Percentiles rank a stretch among this genome's conserved stretches.
phyloP scores from a whole-genome alignment of 2,113 vertebrate genomes.

The Chaenocephalus aceratus region DNA sequence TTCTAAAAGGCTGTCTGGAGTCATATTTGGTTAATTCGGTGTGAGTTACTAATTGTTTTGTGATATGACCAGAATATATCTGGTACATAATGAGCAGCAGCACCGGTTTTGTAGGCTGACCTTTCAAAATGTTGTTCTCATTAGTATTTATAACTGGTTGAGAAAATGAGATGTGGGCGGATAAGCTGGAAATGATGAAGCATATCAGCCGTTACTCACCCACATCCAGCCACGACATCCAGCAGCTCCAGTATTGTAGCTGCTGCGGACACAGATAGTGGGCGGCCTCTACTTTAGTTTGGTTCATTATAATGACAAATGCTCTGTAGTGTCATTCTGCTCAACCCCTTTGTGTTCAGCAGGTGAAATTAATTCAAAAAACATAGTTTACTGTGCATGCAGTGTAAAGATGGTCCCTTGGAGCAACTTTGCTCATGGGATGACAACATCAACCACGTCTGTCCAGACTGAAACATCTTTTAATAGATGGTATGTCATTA shows the following conservation, averaged over 20 bases:
- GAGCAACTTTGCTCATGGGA: not conserved
- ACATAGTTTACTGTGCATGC: not conserved
- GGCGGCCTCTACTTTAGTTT: slow-evolving; percentile 49
- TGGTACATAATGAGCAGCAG: slow-evolving; percentile 18
- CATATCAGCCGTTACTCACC: slow-evolving; percentile 56
- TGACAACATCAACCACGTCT: not conserved
- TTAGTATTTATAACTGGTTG: slow-evolving; percentile 45
- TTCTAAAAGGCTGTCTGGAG: slow-evolving; percentile 44
- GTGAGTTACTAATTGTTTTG: slow-evolving; percentile 14
- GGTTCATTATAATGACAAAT: slow-evolving; percentile 43
- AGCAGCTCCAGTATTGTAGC: slow-evolving; percentile 32
- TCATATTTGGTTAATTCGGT: slow-evolving; percentile 29
- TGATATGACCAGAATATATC: slow-evolving; percentile 18
- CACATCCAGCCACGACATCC: slow-evolving; percentile 52
- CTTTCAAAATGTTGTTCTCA: slow-evolving; percentile 54
- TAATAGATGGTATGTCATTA: not conserved
- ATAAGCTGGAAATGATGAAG: slow-evolving; percentile 50
- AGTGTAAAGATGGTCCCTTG: not conserved
- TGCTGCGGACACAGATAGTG: slow-evolving; percentile 58
- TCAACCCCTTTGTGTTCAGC: not conserved
- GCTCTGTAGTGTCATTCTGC: slow-evolving; percentile 9
- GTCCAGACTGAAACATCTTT: not conserved
- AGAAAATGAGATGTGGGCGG: slow-evolving; percentile 40
- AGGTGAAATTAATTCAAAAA: not conserved
- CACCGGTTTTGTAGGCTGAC: slow-evolving; percentile 46